Conservation (phyloP, 2,888 invertebrate species). For the Phortica magna region DNA sequence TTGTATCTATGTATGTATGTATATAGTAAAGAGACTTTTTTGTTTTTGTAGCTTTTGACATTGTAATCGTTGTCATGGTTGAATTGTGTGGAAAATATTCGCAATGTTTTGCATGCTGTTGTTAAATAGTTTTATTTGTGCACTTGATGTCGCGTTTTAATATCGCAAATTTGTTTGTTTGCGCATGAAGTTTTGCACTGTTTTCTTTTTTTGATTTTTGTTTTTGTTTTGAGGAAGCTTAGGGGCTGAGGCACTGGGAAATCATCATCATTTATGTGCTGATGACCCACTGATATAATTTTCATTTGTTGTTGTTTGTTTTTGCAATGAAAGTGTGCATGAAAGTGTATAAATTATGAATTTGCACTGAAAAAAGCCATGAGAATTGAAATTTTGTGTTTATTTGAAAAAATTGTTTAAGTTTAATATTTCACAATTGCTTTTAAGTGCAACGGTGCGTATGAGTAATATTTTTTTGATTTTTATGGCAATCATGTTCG, state of each 20-base stretch:
- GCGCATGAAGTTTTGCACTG: not conserved
- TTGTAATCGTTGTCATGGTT: slow-evolving; percentile 10
- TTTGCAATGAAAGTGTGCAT: not conserved
- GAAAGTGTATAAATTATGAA: not conserved
- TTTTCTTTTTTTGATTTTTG: not conserved
- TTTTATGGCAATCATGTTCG: too few species aligned
- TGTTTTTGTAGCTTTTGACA: slow-evolving; percentile 4
- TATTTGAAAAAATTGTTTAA: not conserved
- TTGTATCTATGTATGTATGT: not conserved
- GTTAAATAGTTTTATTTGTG: not conserved
- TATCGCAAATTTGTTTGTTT: slow-evolving; percentile 4
- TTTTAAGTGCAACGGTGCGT: too few species aligned
- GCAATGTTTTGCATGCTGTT: not conserved
- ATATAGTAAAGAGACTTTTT: not conserved
- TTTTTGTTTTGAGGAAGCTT: not conserved
- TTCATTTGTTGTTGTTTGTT: not conserved
- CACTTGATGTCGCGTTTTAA: slow-evolving; percentile 16
- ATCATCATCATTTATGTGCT: not conserved
- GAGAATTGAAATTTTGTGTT: not conserved
- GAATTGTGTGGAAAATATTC: not conserved
- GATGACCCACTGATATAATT: slow-evolving; percentile 20
- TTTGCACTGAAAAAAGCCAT: not conserved
- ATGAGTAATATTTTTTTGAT: too few species aligned
- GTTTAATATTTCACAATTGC: too few species aligned
- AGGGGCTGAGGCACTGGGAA: not conserved